Evolutionary conservation across 2,888 invertebrate genomes (phyloP).

Genomic region (Habroteleia sp.): DNA sequence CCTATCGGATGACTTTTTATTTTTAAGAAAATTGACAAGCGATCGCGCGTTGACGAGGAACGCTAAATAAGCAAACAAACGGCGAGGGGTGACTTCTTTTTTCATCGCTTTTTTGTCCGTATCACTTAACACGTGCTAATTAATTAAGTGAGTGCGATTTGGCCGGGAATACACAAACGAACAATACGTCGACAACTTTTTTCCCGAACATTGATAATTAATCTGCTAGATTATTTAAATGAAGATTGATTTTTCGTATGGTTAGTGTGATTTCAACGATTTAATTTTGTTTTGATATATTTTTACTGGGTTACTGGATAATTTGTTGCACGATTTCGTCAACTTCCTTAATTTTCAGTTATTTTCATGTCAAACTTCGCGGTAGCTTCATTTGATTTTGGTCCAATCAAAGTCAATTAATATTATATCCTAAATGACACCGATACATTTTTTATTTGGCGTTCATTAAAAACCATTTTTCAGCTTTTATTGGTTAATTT

Average conservation of each 20-base stretch:
- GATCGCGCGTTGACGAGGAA: constrained; percentile 24
- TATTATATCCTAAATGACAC: too few relatives aligned
- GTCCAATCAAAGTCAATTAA: too few relatives aligned
- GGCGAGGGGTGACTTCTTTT: constrained; percentile 10
- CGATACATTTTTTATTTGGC: too few relatives aligned
- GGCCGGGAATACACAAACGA: constrained; percentile 15
- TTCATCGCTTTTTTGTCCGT: constrained; percentile 30
- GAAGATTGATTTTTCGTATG: constrained; percentile 38
- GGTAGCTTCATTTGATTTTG: too few relatives aligned
- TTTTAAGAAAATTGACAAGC: constrained; percentile 46
- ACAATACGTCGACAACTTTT: constrained; percentile 2
- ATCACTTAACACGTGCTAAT: constrained; percentile 45
- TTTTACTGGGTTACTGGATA: constrained; percentile 1
- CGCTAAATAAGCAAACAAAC: constrained; percentile 23
- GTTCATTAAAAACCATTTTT: too few relatives aligned
- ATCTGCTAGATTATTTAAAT: constrained; percentile 18
- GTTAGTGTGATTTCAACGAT: not conserved
- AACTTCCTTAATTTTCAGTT: constrained; percentile 2
- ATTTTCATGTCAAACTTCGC: not conserved
- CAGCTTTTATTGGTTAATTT: too few relatives aligned
- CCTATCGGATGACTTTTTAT: constrained; percentile 41
- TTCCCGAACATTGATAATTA: constrained; percentile 13
- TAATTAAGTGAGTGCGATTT: constrained; percentile 28
- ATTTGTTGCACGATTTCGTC: constrained; percentile 4
- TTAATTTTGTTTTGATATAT: constrained; percentile 14